A percentile compares a stretch with the other conserved stretches of the same genome.
Evolutionary conservation across 2,797 vertebrate genomes (phyloP).

Genomic region (Syngnathus acus): DNA sequence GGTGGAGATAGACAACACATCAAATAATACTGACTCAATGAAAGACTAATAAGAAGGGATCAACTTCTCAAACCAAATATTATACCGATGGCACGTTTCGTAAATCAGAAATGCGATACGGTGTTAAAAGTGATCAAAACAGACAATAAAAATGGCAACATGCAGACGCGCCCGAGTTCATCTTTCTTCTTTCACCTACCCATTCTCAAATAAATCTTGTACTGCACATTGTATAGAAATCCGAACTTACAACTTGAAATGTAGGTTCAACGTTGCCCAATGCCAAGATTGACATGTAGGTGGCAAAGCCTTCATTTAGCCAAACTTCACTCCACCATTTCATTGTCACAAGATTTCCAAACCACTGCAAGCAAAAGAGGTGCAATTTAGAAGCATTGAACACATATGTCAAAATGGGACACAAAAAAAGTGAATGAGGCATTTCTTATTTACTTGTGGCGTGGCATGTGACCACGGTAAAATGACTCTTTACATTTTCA

Average conservation of each 20-base stretch:
- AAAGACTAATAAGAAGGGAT: neutral
- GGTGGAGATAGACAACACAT: slow-evolving; percentile 7
- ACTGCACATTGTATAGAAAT: neutral
- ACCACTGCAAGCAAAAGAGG: slow-evolving; percentile 60
- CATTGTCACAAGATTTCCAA: slow-evolving; percentile 78
- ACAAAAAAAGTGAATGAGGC: neutral
- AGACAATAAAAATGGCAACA: too few species aligned
- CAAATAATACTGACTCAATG: neutral
- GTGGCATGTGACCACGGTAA: neutral
- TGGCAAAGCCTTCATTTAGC: slow-evolving; percentile 74
- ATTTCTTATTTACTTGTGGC: neutral
- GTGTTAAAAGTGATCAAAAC: too few species aligned
- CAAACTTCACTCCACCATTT: slow-evolving; percentile 76
- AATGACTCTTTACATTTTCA: neutral
- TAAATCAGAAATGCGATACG: too few species aligned
- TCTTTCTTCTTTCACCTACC: too few species aligned
- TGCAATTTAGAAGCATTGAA: neutral
- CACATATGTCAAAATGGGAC: neutral
- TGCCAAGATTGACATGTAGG: slow-evolving; percentile 52
- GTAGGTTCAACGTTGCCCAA: slow-evolving; percentile 36
- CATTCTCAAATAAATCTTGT: too few species aligned
- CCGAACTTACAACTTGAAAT: slow-evolving; percentile 54
- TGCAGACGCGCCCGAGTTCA: too few species aligned
- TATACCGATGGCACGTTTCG: too few species aligned
- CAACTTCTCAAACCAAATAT: too few species aligned